Base-by-base conservation (phyloP, 1,140 invertebrate species). In the Mactra quadrangularis region DNA sequence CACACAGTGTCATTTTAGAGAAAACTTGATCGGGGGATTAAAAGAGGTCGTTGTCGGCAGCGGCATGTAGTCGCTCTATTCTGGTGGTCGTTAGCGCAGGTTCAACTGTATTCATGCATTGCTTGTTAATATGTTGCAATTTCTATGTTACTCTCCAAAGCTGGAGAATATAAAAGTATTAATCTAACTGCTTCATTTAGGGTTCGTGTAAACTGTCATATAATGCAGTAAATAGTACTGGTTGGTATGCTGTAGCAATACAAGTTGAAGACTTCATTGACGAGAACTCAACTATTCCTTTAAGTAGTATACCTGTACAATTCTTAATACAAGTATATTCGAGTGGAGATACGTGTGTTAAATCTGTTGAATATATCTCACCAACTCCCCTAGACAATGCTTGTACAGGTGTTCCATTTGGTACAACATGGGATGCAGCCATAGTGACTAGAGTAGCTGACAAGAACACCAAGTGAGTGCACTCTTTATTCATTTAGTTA, bases 221-320 rank as follows among this genome's bases (percentile, higher is more conserved):
- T n/a, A 38, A 41, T 3, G 71, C 81, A 7, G 41, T 19, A 13
- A 13, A 68, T 19, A 25, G 19, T 9, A 53, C 15, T 0, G 81
- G 72, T 17, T 83, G 68, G 53, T 83, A 70, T 62, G 74, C 82
- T 50, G 82, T 72, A 22, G 74, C 82, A 0, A 38, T 84, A 11
- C 82, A 84, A 59, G 74, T 84, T 41, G 74, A 83, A 70, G 82
- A 83, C 25, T 83, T 77, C 33, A 2, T 17, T 3, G 22, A 33
- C 41, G 15, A 15, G 17, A 71, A 35, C 22, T 47, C 52, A 1
- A 71, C 53, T 4, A 52, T 29, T 3, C 72, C 82, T 17, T n/a
- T 83, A 19, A 83, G 82, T 29, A 83, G 82, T 33, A 62, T 83
- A 15, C 55, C 82, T 17, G 31, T 83, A 2, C 82, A 83, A 45